A percentile compares a stretch with the other conserved stretches of the same genome.
Evolutionary conservation across 2,888 invertebrate species (phyloP).

Genomic region (Leistus spinibarbis): DNA sequence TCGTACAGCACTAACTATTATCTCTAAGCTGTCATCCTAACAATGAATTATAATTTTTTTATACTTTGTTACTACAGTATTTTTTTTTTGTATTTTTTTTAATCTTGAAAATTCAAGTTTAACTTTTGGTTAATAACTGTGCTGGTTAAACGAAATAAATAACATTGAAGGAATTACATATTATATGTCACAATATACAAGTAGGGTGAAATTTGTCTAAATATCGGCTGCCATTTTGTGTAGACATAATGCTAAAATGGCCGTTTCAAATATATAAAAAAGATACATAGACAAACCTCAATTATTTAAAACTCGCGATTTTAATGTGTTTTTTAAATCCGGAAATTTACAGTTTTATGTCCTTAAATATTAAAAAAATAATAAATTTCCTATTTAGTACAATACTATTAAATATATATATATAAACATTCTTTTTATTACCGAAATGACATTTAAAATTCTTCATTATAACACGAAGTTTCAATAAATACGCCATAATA

Average conservation of each 20-base stretch:
- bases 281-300: slow-evolving; percentile 25
- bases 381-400: slow-evolving; percentile 29
- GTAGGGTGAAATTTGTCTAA: slow-evolving; percentile 31
- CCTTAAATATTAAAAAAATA: slow-evolving; percentile 35
- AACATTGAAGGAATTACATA: slow-evolving; percentile 29
- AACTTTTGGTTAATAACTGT: slow-evolving; percentile 35
- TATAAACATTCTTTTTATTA: slow-evolving; percentile 5
- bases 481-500: slow-evolving; percentile 36
- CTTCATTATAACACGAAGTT: slow-evolving; percentile 38
- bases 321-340: not conserved
- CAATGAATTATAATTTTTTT: slow-evolving; percentile 54
- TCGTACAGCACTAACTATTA: slow-evolving; percentile 55
- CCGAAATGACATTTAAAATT: not conserved
- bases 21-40: slow-evolving; percentile 57
- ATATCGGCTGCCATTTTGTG: not conserved
- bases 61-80: slow-evolving; percentile 50
- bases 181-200: slow-evolving; percentile 34
- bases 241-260: slow-evolving; percentile 9
- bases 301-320: not conserved
- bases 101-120: slow-evolving; percentile 42
- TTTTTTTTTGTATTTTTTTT: slow-evolving; percentile 42
- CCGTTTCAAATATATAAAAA: slow-evolving; percentile 6
- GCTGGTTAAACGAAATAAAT: slow-evolving; percentile 30
- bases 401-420: slow-evolving; percentile 14
- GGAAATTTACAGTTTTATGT: not conserved